These are phyloP conservation scores for Drosophila mayaguana DNA, from an alignment of 2,888 invertebrate genomes.

Conservation along the genomic window DNA sequence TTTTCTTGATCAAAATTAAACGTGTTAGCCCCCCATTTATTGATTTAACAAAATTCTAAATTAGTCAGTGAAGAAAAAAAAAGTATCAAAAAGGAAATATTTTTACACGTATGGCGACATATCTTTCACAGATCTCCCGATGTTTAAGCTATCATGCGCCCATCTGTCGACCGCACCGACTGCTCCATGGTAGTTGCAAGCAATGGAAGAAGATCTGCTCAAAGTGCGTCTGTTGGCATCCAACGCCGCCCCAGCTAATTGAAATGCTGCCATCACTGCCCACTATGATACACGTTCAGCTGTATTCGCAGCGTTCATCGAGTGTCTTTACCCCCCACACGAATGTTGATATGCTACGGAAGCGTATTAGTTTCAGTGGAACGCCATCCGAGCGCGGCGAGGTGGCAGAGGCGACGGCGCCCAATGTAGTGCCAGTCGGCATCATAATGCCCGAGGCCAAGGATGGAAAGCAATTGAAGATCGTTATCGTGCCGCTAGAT, in stretches of 20 bases:
- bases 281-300: conserved; percentile 45
- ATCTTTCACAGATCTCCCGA: conserved; percentile 67
- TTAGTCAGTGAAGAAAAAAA: not conserved
- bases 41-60: conserved; percentile 5
- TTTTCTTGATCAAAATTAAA: conserved; percentile 11
- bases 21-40: conserved; percentile 4
- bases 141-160: conserved; percentile 66
- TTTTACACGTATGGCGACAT: conserved; percentile 37
- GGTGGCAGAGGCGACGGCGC: not conserved
- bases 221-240: conserved; percentile 16
- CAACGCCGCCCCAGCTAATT: conserved; percentile 10
- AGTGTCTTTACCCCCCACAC: conserved; percentile 48
- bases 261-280: conserved; percentile 18
- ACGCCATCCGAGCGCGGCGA: conserved; percentile 20
- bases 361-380: conserved; percentile 65
- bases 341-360: conserved; percentile 58
- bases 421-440: conserved; percentile 56
- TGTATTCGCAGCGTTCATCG: conserved; percentile 47
- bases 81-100: not conserved
- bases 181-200: conserved; percentile 47
- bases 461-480: conserved; percentile 54
- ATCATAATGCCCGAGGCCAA: conserved; percentile 52
- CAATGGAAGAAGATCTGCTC: conserved; percentile 49
- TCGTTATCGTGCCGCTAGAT: conserved; percentile 76
- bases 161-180: conserved; percentile 44